Evolutionary conservation across 2,113 vertebrate genomes (phyloP), one percentile per base, ranked within the genome.

Genomic region (Rhinolophus sinicus): DNA sequence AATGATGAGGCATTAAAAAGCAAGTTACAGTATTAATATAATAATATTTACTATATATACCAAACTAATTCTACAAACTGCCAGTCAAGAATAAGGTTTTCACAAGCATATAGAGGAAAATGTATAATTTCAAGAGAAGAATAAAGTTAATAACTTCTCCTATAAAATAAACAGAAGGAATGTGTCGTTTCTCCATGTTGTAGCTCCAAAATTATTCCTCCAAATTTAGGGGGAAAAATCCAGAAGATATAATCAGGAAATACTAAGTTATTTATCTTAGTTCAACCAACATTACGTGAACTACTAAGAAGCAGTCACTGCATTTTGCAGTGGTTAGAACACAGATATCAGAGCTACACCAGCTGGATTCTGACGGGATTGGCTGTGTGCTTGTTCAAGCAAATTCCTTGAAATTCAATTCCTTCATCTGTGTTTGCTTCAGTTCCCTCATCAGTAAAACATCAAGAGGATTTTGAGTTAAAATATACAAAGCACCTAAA

Each of bases 111-210:
- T 50, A 35, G 38, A 81, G 44, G 38, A 83, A 95, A 81, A 85
- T 75, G 4, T 81, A 24, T 76, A 96, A 92, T 90, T 96, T 97
- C 21, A 54, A 88, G 47, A 78, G 40, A 64, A 89, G 56, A 64
- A 81, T 88, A 3, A 94, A 72, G 76, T 64, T 35, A 89, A 88
- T 94, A 22, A 8, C 9, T 64, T 80, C 28, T 81, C 4, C 33
- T 76, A n/a, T n/a, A 67, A 88, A 77, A 75, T 44, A 54, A 93
- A 93, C 56, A 60, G 35, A 84, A 90, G 44, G 30, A 73, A 78
- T 69, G 19, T 67, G 24, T 58, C 22, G 0, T 95, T 91, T 92
- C n/a, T 96, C 30, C 16, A n/a, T 54, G 12, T 56, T 40, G 1
- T 70, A 52, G 21, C 12, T 93, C 40, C 33, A 77, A 93, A 91